Evolutionary conservation across 2,888 invertebrate genomes (phyloP), one percentile per base, ranked within the genome.

Genomic region (Nephrocerus scutellatus): DNA sequence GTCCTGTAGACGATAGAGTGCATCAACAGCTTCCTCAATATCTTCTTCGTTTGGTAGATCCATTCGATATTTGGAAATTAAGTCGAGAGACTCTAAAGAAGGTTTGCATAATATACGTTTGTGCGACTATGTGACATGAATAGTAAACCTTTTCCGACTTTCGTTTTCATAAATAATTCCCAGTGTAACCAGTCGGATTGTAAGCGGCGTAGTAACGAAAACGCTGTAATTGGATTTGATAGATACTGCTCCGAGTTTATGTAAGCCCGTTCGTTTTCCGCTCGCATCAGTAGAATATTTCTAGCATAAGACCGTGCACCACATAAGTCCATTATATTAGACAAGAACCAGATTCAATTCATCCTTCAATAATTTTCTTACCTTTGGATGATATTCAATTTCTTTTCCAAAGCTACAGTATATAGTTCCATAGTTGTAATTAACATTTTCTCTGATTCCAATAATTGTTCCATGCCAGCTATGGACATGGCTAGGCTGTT

Each of bases 11-110:
- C 97, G 75, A 45, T 91, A 84, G 30, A 97, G 72, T 2, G 95
- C 97, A 37, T 84, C 84, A 7, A 95, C 92, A n/a, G 93, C 95
- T 0, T 96, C 97, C 48, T 82, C 82, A 47, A 97, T 70, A 65
- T 98, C 97, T 61, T 91, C 88, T 38, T 83, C 76, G 0, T 82
- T 80, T 0, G 93, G 93, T 63, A 53, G 49, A 13, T 26, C n/a
- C n/a, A 29, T 37, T 6, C 47, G 43, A 6, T 48, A 33, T 3
- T 44, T 51, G 13, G 48, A 46, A 12, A 62, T 46, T 14, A 48
- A 52, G 2, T 18, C 28, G 20, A 64, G 38, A 4, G 49, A 13
- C 34, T 47, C 62, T 63, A 22, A 5, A 35, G 13, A 30, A 15
- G n/a, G n/a, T n/a, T n/a, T n/a, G n/a, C n/a, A n/a, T n/a, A n/a